Percentiles rank a stretch among this genome's conserved stretches.
Conservation (phyloP, 2,888 invertebrate species). For the Euzetes globulus region DNA sequence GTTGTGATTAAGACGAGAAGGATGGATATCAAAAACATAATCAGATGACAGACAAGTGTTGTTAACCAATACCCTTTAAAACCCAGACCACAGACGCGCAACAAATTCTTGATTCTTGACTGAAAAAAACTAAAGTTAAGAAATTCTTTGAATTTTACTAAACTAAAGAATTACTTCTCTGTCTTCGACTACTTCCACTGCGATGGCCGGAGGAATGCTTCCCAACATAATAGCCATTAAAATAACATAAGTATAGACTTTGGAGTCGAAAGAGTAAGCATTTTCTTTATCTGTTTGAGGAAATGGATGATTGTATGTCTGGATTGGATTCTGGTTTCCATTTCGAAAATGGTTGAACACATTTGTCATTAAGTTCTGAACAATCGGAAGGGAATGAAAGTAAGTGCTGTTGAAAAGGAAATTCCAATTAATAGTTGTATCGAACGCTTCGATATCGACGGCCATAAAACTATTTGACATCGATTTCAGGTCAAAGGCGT, state of each 20-base stretch:
- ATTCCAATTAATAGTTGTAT: background rate
- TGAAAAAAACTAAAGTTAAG: slow-evolving; percentile 46
- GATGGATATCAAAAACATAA: slow-evolving; percentile 41
- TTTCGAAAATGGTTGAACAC: slow-evolving; percentile 48
- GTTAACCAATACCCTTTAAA: slow-evolving; percentile 45
- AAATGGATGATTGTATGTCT: slow-evolving; percentile 24
- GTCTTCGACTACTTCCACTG: slow-evolving; percentile 72
- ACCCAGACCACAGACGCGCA: slow-evolving; percentile 66
- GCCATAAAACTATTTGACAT: slow-evolving; percentile 24
- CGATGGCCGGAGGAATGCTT: slow-evolving; percentile 65
- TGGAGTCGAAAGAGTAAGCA: slow-evolving; percentile 55
- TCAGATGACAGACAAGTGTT: slow-evolving; percentile 42
- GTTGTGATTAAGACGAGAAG: background rate
- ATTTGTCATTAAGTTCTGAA: slow-evolving; percentile 64
- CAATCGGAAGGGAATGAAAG: slow-evolving; percentile 67
- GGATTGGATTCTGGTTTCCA: background rate
- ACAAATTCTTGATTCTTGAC: slow-evolving; percentile 72
- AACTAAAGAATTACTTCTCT: slow-evolving; percentile 57
- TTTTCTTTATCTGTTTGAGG: background rate
- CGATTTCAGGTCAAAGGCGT: background rate
- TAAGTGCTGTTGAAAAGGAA: slow-evolving; percentile 60
- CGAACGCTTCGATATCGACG: background rate
- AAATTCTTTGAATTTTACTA: background rate
- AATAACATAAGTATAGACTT: slow-evolving; percentile 63
- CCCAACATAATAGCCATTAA: slow-evolving; percentile 74